phyloP scores from a whole-genome alignment of 2,797 vertebrate genomes.

The Acrossocheilus fasciatus region DNA sequence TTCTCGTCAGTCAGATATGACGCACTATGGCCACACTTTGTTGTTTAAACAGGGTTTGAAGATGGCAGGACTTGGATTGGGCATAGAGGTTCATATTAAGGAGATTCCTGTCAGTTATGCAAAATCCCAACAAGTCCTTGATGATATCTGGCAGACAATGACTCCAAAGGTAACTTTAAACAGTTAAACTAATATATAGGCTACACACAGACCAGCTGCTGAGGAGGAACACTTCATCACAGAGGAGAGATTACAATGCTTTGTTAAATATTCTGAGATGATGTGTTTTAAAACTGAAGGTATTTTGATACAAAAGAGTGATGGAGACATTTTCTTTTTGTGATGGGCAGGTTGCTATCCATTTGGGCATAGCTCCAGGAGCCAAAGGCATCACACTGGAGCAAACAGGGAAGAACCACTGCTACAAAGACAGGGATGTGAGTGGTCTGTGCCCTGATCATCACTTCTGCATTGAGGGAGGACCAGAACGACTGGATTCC shows the following conservation, averaged over 20 bases:
- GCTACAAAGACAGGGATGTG: conserved; percentile 82
- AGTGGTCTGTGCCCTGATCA: conserved; percentile 77
- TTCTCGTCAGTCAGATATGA: not conserved
- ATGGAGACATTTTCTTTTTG: conserved; percentile 19
- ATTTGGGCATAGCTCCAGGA: conserved; percentile 80
- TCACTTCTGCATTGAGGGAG: conserved; percentile 78
- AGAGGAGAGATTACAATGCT: not conserved
- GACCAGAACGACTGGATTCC: conserved; percentile 81
- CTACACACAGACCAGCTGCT: not conserved
- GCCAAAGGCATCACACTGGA: conserved; percentile 79
- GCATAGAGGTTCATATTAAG: conserved; percentile 68
- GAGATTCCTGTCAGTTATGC: conserved; percentile 85
- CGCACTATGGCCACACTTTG: not conserved
- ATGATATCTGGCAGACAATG: conserved; percentile 81
- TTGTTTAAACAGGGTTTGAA: conserved; percentile 75
- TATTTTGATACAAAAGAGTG: not conserved
- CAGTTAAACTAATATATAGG: not conserved
- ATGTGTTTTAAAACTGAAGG: not conserved
- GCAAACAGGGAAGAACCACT: conserved; percentile 85
- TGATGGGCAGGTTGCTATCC: conserved; percentile 78
- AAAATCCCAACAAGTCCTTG: conserved; percentile 75
- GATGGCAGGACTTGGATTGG: conserved; percentile 75
- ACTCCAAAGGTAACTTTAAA: conserved; percentile 77
- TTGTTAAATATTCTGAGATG: conserved; percentile 7
- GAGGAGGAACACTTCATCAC: not conserved